Percentiles rank a stretch among this genome's conserved stretches.
phyloP scores from a whole-genome alignment of 2,797 vertebrate species.

The Diplodus puntazzo region DNA sequence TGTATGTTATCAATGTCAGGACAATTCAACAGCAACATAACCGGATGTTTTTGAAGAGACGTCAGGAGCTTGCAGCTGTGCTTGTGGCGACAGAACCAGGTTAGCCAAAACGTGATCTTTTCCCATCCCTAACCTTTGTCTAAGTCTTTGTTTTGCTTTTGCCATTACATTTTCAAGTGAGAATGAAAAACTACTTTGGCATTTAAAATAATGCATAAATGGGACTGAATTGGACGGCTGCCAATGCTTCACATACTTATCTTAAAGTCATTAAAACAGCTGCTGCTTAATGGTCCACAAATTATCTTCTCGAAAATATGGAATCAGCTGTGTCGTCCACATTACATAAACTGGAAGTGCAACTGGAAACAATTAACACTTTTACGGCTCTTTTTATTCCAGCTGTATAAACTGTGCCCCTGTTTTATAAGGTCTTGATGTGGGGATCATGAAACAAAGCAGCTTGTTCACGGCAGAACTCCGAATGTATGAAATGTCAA shows the following conservation, averaged over 20 bases:
- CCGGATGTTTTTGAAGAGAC: too few species aligned
- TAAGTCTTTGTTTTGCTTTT: too few species aligned
- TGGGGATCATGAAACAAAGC: constrained; percentile 51
- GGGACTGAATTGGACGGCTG: not conserved
- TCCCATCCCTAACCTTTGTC: too few species aligned
- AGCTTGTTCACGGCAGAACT: constrained; percentile 32
- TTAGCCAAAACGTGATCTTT: too few species aligned
- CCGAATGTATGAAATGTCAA: constrained; percentile 26
- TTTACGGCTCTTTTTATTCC: constrained; percentile 50
- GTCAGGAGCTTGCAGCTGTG: too few species aligned
- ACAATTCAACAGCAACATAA: too few species aligned
- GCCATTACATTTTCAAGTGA: not conserved
- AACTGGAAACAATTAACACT: constrained; percentile 74
- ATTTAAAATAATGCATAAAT: not conserved
- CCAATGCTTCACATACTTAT: not conserved
- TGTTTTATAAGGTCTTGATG: constrained; percentile 46
- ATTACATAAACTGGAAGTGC: constrained; percentile 39
- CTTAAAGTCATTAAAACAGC: not conserved
- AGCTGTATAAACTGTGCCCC: constrained; percentile 56
- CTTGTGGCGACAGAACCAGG: too few species aligned
- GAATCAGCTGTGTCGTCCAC: constrained; percentile 7
- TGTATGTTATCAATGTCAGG: too few species aligned
- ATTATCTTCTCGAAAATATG: not conserved
- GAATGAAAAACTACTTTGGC: not conserved
- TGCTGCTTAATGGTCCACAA: not conserved